Conservation (phyloP, 2,797 vertebrate genomes). For the Chelon labrosus region DNA sequence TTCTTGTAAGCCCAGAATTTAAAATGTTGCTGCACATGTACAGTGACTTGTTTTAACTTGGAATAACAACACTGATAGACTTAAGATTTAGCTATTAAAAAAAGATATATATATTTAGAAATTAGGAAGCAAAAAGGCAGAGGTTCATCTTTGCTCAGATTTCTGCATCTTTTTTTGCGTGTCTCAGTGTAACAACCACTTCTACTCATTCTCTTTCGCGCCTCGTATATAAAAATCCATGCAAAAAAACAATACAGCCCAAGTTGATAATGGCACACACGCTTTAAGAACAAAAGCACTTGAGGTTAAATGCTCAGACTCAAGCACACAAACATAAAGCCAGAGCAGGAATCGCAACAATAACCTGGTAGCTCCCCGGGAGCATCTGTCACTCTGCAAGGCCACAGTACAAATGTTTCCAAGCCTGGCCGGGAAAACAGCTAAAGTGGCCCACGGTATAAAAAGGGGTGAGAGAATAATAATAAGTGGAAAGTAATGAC, state of each 20-base stretch:
- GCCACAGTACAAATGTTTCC: slow-evolving; percentile 71
- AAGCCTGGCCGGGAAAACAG: slow-evolving; percentile 47
- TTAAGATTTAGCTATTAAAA: too few relatives aligned
- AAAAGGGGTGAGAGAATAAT: slow-evolving; percentile 72
- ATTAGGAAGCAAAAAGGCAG: slow-evolving; percentile 17
- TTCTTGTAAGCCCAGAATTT: background rate
- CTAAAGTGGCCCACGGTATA: slow-evolving; percentile 60
- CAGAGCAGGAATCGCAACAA: slow-evolving; percentile 47
- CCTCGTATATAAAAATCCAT: too few relatives aligned
- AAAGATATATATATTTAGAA: slow-evolving; percentile 1
- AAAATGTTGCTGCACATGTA: background rate
- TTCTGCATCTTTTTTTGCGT: slow-evolving; percentile 8
- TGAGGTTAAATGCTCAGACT: slow-evolving; percentile 45
- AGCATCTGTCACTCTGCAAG: slow-evolving; percentile 72
- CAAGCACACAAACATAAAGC: slow-evolving; percentile 53
- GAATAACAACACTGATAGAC: background rate
- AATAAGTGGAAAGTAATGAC: slow-evolving; percentile 78
- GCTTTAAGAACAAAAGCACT: slow-evolving; percentile 8
- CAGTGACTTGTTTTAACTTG: background rate
- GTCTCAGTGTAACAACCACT: slow-evolving; percentile 11
- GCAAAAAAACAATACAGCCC: background rate
- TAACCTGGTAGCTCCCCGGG: slow-evolving; percentile 48
- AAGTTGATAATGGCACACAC: slow-evolving; percentile 9
- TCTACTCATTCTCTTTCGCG: background rate
- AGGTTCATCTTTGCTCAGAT: slow-evolving; percentile 4